Evolutionary conservation across 2,888 invertebrate genomes (phyloP).

Genomic region (Dryococelus australis): DNA sequence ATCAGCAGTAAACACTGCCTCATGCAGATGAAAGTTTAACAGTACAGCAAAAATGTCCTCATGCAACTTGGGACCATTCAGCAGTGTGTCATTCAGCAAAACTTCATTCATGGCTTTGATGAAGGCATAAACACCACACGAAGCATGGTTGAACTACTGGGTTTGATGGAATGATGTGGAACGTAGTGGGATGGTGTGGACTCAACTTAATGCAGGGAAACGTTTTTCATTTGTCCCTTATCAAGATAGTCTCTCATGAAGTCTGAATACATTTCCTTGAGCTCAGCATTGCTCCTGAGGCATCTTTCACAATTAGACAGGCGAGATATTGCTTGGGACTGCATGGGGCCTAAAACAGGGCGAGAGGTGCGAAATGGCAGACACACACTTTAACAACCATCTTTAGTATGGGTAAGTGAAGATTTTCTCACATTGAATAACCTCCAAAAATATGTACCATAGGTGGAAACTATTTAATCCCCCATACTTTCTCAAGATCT

Average conservation of each 20-base stretch:
- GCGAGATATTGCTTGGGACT: no score
- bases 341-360: no score
- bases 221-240: neutral
- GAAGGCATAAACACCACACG: neutral
- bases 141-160: neutral
- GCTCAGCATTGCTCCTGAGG: neutral
- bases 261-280: neutral
- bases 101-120: neutral
- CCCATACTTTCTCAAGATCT: neutral
- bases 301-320: no score
- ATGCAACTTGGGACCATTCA: neutral
- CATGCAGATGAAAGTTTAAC: neutral
- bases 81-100: neutral
- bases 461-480: neutral
- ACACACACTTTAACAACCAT: neutral
- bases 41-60: neutral
- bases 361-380: neutral
- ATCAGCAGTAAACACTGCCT: neutral
- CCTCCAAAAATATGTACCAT: neutral
- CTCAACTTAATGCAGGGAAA: neutral
- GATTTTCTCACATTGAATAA: neutral
- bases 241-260: slow-evolving; percentile 5
- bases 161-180: neutral
- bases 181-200: neutral
- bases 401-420: neutral